Evolutionary conservation across 2,113 vertebrate genomes (phyloP).

Genomic region (Corythornis madagascariensis): DNA sequence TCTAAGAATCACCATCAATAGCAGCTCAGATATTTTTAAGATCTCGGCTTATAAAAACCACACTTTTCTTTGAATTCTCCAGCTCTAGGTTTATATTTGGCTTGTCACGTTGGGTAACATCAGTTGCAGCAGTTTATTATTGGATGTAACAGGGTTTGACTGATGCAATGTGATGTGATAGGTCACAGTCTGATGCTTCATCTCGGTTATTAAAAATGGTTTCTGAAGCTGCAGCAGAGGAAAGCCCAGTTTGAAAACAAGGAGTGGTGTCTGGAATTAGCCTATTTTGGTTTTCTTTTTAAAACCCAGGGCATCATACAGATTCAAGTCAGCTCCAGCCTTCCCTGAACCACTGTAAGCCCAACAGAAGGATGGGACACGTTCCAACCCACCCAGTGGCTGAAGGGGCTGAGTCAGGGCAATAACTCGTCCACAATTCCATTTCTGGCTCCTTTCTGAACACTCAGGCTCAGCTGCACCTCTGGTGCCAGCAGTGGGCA

Average conservation of each 20-base stretch:
- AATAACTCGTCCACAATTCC: rapidly evolving
- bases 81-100: slow-evolving; percentile 43
- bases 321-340: not conserved
- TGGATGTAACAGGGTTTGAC: slow-evolving; percentile 53
- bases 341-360: not conserved
- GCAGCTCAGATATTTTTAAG: slow-evolving; percentile 46
- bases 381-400: not conserved
- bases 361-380: not conserved
- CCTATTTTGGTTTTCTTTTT: not conserved
- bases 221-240: slow-evolving; percentile 1
- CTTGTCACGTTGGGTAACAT: slow-evolving; percentile 57
- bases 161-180: slow-evolving; percentile 68
- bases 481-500: not conserved
- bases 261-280: slow-evolving; percentile 8
- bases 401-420: not conserved
- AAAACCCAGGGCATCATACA: not conserved
- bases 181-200: slow-evolving; percentile 56
- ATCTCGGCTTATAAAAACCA: slow-evolving; percentile 38
- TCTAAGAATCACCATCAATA: slow-evolving; percentile 29
- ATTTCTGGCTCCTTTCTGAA: not conserved
- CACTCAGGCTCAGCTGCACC: rapidly evolving
- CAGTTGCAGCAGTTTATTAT: slow-evolving; percentile 50
- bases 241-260: not conserved
- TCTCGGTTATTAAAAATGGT: slow-evolving; percentile 45
- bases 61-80: slow-evolving; percentile 51